These are phyloP conservation scores for Choloepus hoffmanni DNA, from an alignment of 2,113 vertebrate genomes.

Conservation along the genomic window DNA sequence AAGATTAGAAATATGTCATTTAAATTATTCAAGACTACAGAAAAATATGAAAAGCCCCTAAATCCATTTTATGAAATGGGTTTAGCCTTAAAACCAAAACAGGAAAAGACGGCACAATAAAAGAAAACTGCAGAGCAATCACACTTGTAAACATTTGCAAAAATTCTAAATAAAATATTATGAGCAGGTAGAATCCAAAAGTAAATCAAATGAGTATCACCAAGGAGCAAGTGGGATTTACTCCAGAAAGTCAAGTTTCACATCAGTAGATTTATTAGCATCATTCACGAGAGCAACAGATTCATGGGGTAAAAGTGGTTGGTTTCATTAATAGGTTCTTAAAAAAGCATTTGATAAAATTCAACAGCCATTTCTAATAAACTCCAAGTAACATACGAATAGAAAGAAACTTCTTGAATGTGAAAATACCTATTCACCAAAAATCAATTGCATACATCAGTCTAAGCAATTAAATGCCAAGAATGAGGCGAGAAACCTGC, in stretches of 20 bases:
- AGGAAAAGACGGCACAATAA: slow-evolving; percentile 24
- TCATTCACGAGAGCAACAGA: not conserved
- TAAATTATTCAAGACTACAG: slow-evolving; percentile 55
- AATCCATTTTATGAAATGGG: slow-evolving; percentile 31
- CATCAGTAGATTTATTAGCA: not conserved
- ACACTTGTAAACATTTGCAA: not conserved
- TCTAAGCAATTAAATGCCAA: slow-evolving; percentile 31
- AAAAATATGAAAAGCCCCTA: slow-evolving; percentile 26
- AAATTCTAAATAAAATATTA: slow-evolving; percentile 56
- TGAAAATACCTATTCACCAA: not conserved
- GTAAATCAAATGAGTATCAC: not conserved
- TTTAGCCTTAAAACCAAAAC: slow-evolving; percentile 10
- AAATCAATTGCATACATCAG: slow-evolving; percentile 45
- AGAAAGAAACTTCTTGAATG: not conserved
- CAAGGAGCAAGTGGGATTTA: not conserved
- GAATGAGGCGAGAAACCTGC: not conserved
- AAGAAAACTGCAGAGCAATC: slow-evolving; percentile 29
- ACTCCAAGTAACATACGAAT: slow-evolving; percentile 1
- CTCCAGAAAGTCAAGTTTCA: not conserved
- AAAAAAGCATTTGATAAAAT: not conserved
- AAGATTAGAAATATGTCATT: slow-evolving; percentile 57
- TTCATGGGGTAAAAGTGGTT: not conserved
- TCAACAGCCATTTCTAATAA: slow-evolving; percentile 6
- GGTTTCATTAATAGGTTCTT: not conserved
- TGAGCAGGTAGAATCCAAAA: slow-evolving; percentile 26